Evolutionary conservation across 2,797 vertebrate species (phyloP).

Genomic region (Garrulus glandarius): DNA sequence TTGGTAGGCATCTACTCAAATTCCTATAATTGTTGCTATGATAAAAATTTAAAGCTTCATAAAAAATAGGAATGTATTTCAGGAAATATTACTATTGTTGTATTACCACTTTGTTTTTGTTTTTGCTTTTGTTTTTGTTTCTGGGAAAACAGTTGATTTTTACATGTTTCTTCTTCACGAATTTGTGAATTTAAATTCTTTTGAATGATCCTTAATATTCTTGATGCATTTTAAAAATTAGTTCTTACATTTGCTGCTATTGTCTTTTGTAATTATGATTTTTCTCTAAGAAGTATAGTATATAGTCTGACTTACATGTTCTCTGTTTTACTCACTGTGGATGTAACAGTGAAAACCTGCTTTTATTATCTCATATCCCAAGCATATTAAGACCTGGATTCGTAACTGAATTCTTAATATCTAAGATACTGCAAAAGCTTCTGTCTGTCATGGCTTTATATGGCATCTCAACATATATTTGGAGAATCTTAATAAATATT

Average conservation of each 20-base stretch:
- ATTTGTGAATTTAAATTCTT: neutral
- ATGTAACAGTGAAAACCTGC: neutral
- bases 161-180: neutral
- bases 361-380: neutral
- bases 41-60: neutral
- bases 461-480: neutral
- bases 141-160: neutral
- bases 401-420: neutral
- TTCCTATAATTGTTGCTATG: neutral
- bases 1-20: neutral
- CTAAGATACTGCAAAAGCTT: neutral
- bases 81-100: neutral
- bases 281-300: neutral
- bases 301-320: neutral
- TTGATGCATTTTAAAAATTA: neutral
- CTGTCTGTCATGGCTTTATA: neutral
- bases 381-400: neutral
- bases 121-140: neutral
- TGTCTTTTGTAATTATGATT: neutral
- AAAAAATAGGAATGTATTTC: neutral
- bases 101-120: neutral
- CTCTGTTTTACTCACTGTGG: neutral
- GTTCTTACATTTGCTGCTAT: neutral
- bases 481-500: neutral
- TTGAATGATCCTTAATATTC: neutral